A percentile compares a stretch with the other conserved stretches of the same genome.
Conservation (phyloP, 2,888 invertebrate species). For the Nemoura dubitans region DNA sequence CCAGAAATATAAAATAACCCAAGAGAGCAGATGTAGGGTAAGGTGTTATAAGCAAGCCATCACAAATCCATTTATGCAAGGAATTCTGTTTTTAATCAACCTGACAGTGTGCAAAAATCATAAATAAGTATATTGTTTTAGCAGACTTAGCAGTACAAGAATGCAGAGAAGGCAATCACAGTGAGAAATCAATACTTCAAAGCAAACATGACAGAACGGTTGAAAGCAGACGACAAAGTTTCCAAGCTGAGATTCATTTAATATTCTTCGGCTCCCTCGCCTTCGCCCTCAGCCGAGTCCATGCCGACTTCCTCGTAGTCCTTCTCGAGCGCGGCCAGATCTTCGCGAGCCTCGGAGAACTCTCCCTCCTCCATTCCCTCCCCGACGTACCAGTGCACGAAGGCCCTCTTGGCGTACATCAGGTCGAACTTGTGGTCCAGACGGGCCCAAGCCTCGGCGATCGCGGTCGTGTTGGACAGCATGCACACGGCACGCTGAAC, state of each 20-base stretch:
- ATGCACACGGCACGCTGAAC: constrained; percentile 70
- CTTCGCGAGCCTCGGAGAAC: constrained; percentile 83
- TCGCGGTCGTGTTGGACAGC: constrained; percentile 86
- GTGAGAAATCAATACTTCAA: no score
- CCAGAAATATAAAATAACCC: no score
- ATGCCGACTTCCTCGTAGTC: constrained; percentile 83
- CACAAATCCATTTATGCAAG: no score
- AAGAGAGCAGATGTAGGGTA: no score
- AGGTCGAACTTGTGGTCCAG: constrained; percentile 72
- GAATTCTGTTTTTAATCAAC: no score
- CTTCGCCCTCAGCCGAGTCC: constrained; percentile 76
- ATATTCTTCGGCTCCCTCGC: constrained; percentile 75
- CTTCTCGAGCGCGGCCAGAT: constrained; percentile 81
- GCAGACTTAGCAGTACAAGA: no score
- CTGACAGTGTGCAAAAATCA: no score
- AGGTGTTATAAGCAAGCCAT: no score
- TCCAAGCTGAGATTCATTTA: constrained; percentile 56
- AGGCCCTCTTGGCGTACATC: constrained; percentile 70
- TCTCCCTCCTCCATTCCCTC: constrained; percentile 65
- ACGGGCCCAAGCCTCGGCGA: constrained; percentile 86
- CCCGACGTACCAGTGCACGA: constrained; percentile 73
- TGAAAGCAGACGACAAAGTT: no score
- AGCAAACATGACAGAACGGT: no score
- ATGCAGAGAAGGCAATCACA: no score
- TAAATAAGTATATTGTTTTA: no score